Conservation (phyloP, 1,140 invertebrate genomes). For the Temnothorax nylanderi region DNA sequence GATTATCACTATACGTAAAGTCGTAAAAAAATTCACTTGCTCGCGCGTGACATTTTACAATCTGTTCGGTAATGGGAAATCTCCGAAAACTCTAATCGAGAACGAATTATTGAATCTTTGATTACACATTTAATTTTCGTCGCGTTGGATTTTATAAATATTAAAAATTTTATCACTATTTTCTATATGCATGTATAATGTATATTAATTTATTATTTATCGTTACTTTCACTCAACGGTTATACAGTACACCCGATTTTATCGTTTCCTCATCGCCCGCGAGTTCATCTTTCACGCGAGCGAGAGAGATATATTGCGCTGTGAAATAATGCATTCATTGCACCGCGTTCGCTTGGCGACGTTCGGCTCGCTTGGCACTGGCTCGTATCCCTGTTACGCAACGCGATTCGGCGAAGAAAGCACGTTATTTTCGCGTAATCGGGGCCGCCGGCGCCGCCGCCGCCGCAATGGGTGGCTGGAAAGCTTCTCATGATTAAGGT, state of each 20-base stretch:
- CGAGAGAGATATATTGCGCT: conserved; percentile 11
- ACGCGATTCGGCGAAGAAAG: conserved; percentile 52
- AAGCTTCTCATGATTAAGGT: conserved; percentile 59
- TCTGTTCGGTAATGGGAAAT: neutral
- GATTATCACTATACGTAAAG: neutral
- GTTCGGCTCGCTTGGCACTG: conserved; percentile 16
- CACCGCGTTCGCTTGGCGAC: conserved; percentile 30
- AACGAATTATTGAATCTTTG: neutral
- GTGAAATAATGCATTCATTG: conserved; percentile 52
- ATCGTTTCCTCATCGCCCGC: neutral
- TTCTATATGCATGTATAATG: neutral
- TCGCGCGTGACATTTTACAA: neutral
- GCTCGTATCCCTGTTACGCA: conserved; percentile 33
- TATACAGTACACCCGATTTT: neutral
- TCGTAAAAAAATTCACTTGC: neutral
- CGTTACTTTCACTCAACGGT: neutral
- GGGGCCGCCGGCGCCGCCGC: neutral
- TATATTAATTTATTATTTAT: conserved; percentile 7
- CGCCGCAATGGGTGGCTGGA: conserved; percentile 45
- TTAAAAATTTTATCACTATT: neutral
- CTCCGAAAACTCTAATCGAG: neutral
- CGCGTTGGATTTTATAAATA: neutral
- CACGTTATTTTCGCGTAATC: conserved; percentile 56
- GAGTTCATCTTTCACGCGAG: neutral
- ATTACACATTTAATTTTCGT: neutral